These are phyloP conservation scores for Agrypnus murinus DNA, from an alignment of 2,888 invertebrate species.

Conservation along the genomic window DNA sequence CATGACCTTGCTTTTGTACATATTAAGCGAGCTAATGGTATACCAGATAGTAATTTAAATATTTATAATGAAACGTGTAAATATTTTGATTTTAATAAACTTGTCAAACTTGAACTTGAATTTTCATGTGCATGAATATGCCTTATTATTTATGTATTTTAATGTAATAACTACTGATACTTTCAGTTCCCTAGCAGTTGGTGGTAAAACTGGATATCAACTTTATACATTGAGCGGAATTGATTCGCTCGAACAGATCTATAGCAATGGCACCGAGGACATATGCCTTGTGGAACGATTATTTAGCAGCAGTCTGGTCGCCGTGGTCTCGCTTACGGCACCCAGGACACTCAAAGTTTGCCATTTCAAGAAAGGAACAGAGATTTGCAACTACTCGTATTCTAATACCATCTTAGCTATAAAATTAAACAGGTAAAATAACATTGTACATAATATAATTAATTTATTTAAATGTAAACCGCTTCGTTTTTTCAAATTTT, in stretches of 20 bases:
- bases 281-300: slow-evolving; percentile 95
- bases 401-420: slow-evolving; percentile 97
- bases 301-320: slow-evolving; percentile 97
- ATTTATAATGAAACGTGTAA: too few species aligned
- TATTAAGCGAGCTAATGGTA: too few species aligned
- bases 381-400: slow-evolving; percentile 97
- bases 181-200: slow-evolving; percentile 92
- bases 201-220: slow-evolving; percentile 92
- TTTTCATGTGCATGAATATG: too few species aligned
- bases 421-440: slow-evolving; percentile 94
- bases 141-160: too few species aligned
- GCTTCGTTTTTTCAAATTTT: too few species aligned
- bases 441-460: slow-evolving; percentile 74
- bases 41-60: too few species aligned
- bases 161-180: too few species aligned
- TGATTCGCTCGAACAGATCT: slow-evolving; percentile 92
- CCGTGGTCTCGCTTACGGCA: slow-evolving; percentile 92
- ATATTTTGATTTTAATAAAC: too few species aligned
- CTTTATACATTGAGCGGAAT: slow-evolving; percentile 89
- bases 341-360: slow-evolving; percentile 95
- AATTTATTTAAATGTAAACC: slow-evolving; percentile 34
- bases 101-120: too few species aligned
- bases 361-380: slow-evolving; percentile 97
- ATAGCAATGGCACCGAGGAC: slow-evolving; percentile 89
- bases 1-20: too few species aligned